Base-by-base conservation (phyloP, 2,888 invertebrate species). In the Lochmaea crataegi region DNA sequence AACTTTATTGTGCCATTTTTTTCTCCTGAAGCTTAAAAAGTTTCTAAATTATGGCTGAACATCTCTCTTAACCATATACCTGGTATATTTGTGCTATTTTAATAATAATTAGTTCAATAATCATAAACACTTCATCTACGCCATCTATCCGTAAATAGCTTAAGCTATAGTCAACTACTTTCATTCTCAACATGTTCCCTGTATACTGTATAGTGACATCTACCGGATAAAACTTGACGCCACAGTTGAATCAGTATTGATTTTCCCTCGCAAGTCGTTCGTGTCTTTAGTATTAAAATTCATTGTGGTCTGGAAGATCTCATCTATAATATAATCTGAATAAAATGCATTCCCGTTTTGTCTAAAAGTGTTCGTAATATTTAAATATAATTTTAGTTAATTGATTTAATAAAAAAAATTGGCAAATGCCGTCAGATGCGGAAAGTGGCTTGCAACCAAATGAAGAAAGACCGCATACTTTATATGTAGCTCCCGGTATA, bases 391-490 rank as follows among this genome's bases (percentile, higher is more conserved):
- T 32, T 6, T 32, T 32, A 32, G 32, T 4, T 9, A 16, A 53
- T n/a, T 16, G 16, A 16, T 16, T 18, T 6, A 2, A 16, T 9
- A 18, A 9, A 16, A n/a, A 53, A 16, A 10, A 16, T 53, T 11
- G 9, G 3, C 76, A 77, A 74, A 83, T 83, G 83, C 81, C 82
- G 4, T 80, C 82, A 7, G 72, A 79, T 63, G 78, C 82, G 16
- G 83, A 83, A 72, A 77, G 80, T 51, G 87, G 86, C 22, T 79
- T 87, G 3, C 83, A 84, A 72, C 86, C 86, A n/a, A 86, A 87
- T 75, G 85, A 84, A 78, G 84, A 84, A 66, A 80, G 85, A 56
- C 83, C 86, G 6, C 81, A 83, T 41, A 83, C 85, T 66, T 75
- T 87, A n/a, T 83, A 83, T 51, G 85, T 87, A 22, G 82, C 84